Base-by-base conservation (phyloP, 2,888 invertebrate genomes). In the Rhogogaster chlorosoma region DNA sequence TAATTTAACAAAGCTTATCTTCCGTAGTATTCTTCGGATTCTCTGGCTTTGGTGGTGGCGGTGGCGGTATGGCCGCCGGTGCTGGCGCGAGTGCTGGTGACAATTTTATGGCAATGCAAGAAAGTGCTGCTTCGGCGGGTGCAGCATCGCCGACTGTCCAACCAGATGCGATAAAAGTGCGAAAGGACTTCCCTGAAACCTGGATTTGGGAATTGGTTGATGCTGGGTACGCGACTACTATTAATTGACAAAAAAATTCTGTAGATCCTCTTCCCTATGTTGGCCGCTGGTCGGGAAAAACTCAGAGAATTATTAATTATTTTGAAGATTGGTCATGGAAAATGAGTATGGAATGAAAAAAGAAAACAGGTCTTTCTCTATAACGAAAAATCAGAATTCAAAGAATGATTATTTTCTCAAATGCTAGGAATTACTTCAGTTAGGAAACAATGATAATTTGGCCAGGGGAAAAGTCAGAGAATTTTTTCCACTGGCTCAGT, bases 141-240 rank as follows among this genome's bases (percentile, higher is more conserved):
- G 57, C 5, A 22, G 2, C 57, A 2, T 22, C 61, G 22, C 10
- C 26, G 12, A 7, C 61, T 7, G 12, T 12, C 10, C 61, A 61
- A 61, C 12, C 4, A 61, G 61, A 61, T 4, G 12, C 22, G 61
- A 4, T 7, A 89, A 93, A 93, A 93, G 93, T 95, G 73, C 94
- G 96, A 90, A 95, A 95, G 93, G 94, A 95, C 92, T 97, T 97
- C 93, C 96, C 96, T 61, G 96, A 97, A 94, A 96, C 96, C 80
- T 97, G 96, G 96, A 94, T 96, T 88, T 96, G 95, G 95, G 94
- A 95, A 88, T 94, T 94, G 91, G 93, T 94, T 88, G 94, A 95
- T 86, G 94, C 95, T 91, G 95, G 95, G 96, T 96, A 95, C 93
- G 87, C 92, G 89, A 89, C 22, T 61, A 10, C 3, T 61, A 22